phyloP scores from a whole-genome alignment of 1,140 invertebrate species.

The Monochamus saltuarius region DNA sequence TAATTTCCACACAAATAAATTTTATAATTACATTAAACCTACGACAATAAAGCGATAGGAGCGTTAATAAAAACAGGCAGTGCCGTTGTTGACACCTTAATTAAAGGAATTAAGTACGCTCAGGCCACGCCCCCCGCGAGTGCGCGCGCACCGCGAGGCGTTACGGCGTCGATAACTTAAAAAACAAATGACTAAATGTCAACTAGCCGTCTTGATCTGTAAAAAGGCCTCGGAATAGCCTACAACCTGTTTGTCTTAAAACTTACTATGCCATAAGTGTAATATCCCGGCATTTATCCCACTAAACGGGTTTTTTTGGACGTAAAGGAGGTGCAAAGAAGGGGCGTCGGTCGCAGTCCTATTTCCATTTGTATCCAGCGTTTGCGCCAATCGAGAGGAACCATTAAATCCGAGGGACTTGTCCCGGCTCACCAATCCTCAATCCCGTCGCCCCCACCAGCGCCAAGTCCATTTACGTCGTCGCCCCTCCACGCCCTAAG shows the following conservation, averaged over 20 bases:
- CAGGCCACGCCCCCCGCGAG: slow-evolving; percentile 19
- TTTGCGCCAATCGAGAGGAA: slow-evolving; percentile 27
- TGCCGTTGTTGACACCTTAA: slow-evolving; percentile 27
- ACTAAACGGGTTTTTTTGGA: slow-evolving; percentile 40
- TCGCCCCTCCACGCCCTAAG: slow-evolving; percentile 19
- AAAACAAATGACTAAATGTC: slow-evolving; percentile 40
- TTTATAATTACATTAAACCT: slow-evolving; percentile 22
- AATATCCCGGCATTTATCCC: slow-evolving; percentile 43
- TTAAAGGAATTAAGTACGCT: slow-evolving; percentile 28
- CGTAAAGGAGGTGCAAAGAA: slow-evolving; percentile 35
- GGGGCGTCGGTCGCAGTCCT: slow-evolving; percentile 24
- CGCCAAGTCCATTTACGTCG: slow-evolving; percentile 4
- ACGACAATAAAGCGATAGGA: slow-evolving; percentile 3
- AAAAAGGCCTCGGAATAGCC: slow-evolving; percentile 37
- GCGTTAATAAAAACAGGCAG: slow-evolving; percentile 23
- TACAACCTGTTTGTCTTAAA: slow-evolving; percentile 45
- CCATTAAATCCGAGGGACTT: slow-evolving; percentile 10
- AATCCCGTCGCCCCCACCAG: slow-evolving; percentile 14
- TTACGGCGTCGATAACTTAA: slow-evolving; percentile 27
- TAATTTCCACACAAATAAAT: slow-evolving; percentile 12
- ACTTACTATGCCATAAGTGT: slow-evolving; percentile 44
- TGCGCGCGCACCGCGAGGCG: slow-evolving; percentile 41
- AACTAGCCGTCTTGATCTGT: slow-evolving; percentile 38
- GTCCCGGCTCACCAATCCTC: slow-evolving; percentile 22
- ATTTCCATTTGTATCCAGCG: slow-evolving; percentile 41